Evolutionary conservation across 1,140 invertebrate species (phyloP), one percentile per base, ranked within the genome.

Genomic region (Drosophila tristis): DNA sequence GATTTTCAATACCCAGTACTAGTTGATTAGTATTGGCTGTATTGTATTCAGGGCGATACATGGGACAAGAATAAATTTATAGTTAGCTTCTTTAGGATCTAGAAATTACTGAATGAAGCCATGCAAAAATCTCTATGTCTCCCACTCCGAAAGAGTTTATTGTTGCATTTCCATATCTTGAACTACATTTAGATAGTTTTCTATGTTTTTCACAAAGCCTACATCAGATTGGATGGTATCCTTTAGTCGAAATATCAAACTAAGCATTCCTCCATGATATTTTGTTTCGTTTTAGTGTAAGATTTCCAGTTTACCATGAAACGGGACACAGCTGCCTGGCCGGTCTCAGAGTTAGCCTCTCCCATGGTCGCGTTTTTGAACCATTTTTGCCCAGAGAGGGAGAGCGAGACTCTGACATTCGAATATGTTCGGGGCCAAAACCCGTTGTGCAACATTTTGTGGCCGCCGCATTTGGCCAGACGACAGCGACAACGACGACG

Each of bases 221-320:
- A 20, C 20, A 20, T 20, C 20, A 1, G 20, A 20, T 20, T 20
- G 20, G 20, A 20, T 20, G 20, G 29, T 35, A 35, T 35, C 3
- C 31, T 9, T 11, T 35, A 35, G 31, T 35, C 31, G 31, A 35
- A 11, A 4, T 35, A 15, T 9, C 50, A 20, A 35, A 35, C 15
- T 4, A 20, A 53, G 26, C 25, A 5, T 31, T 53, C 31, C 35
- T 51, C 25, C n/a, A 51, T 29, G 13, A 16, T 9, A 9, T 53
- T 31, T 35, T 35, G 9, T 35, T 35, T 35, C 31, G 31, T 11
- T 35, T 35, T 35, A 78, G 68, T 71, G 54, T 72, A 65, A 65
- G 56, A 76, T 64, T 74, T 78, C 70, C 75, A 82, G 84, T 87
- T 87, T 39, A 79, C 84, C 84, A 55, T 87, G 84, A 74, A 78